These are phyloP conservation scores for Nycticorax nycticorax DNA, from an alignment of 2,113 vertebrate species.

Conservation along the genomic window DNA sequence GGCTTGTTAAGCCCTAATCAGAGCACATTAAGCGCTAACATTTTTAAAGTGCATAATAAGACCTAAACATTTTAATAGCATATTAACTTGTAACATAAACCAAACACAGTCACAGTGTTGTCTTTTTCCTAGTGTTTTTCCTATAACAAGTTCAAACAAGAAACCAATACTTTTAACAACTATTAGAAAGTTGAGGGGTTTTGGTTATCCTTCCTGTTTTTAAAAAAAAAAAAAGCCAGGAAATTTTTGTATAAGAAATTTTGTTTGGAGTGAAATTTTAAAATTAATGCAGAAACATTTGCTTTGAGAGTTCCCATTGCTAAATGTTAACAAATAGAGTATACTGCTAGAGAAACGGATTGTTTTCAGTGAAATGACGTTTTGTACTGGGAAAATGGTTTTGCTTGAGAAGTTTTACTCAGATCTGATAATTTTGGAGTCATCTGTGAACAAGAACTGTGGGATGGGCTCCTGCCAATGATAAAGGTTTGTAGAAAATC, in stretches of 20 bases:
- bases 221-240: no score
- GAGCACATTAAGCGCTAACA: slow-evolving; percentile 16
- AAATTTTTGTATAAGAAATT: neutral
- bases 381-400: neutral
- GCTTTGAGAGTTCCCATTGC: neutral
- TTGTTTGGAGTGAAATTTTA: neutral
- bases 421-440: neutral
- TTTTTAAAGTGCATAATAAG: slow-evolving; percentile 56
- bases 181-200: neutral
- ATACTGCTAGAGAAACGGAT: neutral
- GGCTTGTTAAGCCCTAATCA: slow-evolving; percentile 47
- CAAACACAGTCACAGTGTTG: slow-evolving; percentile 33
- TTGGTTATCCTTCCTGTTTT: neutral
- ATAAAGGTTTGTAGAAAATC: neutral
- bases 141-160: slow-evolving; percentile 10
- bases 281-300: neutral
- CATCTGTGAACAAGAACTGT: neutral
- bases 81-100: slow-evolving; percentile 47
- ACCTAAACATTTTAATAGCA: slow-evolving; percentile 45
- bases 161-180: neutral
- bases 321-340: neutral
- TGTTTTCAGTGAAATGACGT: neutral
- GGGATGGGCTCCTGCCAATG: neutral
- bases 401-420: neutral
- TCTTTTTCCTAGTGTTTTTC: slow-evolving; percentile 36